Percentiles rank a stretch among this genome's conserved stretches.
phyloP scores from a whole-genome alignment of 2,888 invertebrate genomes.

The Perizoma flavofasciatum region DNA sequence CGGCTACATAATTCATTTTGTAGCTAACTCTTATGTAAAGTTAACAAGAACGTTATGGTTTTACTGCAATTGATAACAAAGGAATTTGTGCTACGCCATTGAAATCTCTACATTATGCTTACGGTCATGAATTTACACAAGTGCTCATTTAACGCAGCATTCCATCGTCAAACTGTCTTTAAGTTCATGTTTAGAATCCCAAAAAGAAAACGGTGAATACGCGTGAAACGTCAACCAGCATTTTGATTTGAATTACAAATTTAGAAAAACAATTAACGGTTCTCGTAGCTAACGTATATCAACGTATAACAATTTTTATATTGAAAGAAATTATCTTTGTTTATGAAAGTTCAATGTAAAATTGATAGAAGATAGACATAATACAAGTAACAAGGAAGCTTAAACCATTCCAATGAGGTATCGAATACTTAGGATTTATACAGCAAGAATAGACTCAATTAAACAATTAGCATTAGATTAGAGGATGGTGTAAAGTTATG shows the following conservation, averaged over 20 bases:
- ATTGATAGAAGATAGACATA: background rate
- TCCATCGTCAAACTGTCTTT: conserved; percentile 30
- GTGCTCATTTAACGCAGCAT: conserved; percentile 27
- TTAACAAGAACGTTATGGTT: background rate
- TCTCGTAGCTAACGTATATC: conserved; percentile 32
- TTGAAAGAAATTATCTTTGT: conserved; percentile 9
- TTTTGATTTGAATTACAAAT: conserved; percentile 48
- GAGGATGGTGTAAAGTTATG: conserved; percentile 41
- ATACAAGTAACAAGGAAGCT: conserved; percentile 3
- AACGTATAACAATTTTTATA: conserved; percentile 16
- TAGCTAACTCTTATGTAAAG: background rate
- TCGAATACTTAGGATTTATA: background rate
- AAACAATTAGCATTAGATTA: conserved; percentile 31
- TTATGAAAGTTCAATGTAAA: background rate
- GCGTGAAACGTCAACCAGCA: conserved; percentile 30
- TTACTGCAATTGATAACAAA: conserved; percentile 20
- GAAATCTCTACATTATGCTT: conserved; percentile 9
- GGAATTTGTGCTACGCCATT: conserved; percentile 23
- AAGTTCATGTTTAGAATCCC: conserved; percentile 44
- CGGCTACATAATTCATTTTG: too few species aligned
- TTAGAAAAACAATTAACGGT: conserved; percentile 49
- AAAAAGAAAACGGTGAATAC: conserved; percentile 44
- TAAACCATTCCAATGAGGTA: background rate
- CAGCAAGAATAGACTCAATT: conserved; percentile 14
- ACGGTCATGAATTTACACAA: conserved; percentile 28